phyloP scores from a whole-genome alignment of 2,113 vertebrate species.

The Propithecus coquereli region DNA sequence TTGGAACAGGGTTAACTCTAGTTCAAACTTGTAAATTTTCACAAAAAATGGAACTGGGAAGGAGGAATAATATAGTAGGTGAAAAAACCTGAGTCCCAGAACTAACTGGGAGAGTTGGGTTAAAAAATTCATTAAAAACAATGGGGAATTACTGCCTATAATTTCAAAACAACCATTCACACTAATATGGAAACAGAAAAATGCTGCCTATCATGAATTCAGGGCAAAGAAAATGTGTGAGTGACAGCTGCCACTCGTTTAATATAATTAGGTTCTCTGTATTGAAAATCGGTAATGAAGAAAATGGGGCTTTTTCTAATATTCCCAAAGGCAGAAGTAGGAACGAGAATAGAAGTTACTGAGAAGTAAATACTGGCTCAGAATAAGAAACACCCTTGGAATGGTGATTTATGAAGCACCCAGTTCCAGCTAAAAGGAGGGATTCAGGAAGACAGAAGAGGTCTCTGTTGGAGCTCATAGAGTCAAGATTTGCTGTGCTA shows the following conservation, averaged over 20 bases:
- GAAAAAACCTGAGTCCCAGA: not conserved
- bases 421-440: fast-evolving
- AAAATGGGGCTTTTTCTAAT: not conserved
- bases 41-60: not conserved
- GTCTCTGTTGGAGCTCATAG: not conserved
- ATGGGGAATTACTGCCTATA: not conserved
- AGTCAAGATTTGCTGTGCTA: not conserved
- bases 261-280: not conserved
- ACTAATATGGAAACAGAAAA: not conserved
- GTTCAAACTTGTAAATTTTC: not conserved
- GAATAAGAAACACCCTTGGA: not conserved
- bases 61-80: not conserved
- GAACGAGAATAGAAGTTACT: not conserved
- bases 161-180: not conserved
- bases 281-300: not conserved
- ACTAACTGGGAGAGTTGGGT: not conserved
- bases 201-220: not conserved
- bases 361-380: not conserved
- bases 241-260: not conserved
- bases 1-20: not conserved
- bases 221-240: not conserved
- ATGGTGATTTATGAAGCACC: not conserved
- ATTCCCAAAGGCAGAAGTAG: not conserved
- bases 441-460: not conserved
- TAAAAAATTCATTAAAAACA: not conserved